Conservation (phyloP, 53 echinoderm and acorn worm species). For the Echinometra lucunter region DNA sequence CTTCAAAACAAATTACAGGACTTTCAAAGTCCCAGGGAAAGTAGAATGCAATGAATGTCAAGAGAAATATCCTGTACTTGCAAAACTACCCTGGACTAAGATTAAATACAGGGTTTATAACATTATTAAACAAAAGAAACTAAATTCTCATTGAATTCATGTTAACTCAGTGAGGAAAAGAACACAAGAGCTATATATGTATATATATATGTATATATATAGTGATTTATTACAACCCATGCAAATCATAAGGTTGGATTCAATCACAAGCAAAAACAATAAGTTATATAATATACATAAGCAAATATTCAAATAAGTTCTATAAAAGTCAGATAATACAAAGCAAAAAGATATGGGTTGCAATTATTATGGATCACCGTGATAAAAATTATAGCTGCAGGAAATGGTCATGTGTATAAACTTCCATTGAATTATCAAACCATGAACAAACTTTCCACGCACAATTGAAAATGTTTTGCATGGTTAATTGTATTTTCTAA, state of each 20-base stretch:
- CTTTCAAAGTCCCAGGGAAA: slow-evolving; percentile 15
- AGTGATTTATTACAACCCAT: neutral
- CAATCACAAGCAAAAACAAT: no score
- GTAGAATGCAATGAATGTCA: neutral
- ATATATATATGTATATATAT: neutral
- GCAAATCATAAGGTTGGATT: no score
- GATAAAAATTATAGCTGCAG: slow-evolving; percentile 27
- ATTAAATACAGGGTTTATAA: slow-evolving; percentile 42
- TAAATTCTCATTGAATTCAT: slow-evolving; percentile 9
- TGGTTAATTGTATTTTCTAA: neutral
- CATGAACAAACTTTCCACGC: slow-evolving; percentile 19
- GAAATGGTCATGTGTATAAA: slow-evolving; percentile 17
- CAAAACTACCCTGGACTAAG: slow-evolving; percentile 31
- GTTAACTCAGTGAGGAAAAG: slow-evolving; percentile 20
- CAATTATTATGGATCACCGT: slow-evolving; percentile 4
- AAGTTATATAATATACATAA: no score
- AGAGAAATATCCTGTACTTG: slow-evolving; percentile 22
- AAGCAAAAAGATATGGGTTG: neutral
- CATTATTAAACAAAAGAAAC: slow-evolving; percentile 25
- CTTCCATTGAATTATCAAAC: slow-evolving; percentile 22
- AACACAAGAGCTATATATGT: neutral
- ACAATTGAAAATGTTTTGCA: neutral
- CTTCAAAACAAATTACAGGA: slow-evolving; percentile 29
- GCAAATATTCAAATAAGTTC: no score
- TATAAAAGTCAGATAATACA: no score